Evolutionary conservation across 2,113 vertebrate genomes (phyloP).

Genomic region (Seriola quinqueradiata): DNA sequence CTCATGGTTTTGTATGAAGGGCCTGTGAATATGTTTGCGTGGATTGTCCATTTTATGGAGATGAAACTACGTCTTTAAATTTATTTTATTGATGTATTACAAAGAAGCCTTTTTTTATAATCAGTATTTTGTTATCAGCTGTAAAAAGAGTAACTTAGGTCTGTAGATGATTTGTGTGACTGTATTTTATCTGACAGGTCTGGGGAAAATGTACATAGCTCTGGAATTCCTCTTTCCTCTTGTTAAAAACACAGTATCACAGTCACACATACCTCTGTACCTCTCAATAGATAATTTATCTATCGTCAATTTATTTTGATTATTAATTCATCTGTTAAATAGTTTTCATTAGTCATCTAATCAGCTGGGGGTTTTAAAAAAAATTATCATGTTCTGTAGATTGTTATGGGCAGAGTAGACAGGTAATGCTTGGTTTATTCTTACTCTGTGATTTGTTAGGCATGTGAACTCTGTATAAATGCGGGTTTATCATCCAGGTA

Average conservation of each 20-base stretch:
- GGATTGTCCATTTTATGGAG: not conserved
- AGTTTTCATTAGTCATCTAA: not conserved
- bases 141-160: conserved; percentile 9
- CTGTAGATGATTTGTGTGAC: conserved; percentile 46
- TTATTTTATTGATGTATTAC: conserved; percentile 9
- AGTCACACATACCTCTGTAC: not conserved
- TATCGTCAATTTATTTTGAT: not conserved
- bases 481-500: not conserved
- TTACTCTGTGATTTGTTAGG: not conserved
- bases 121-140: conserved; percentile 36
- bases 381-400: not conserved
- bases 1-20: conserved; percentile 38
- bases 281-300: not conserved
- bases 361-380: not conserved
- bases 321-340: not conserved
- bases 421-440: not conserved
- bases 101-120: conserved; percentile 8
- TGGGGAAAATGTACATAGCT: not conserved
- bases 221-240: conserved; percentile 12
- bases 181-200: conserved; percentile 6
- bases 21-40: conserved; percentile 3
- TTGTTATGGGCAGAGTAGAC: not conserved
- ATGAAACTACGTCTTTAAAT: conserved; percentile 37
- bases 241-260: not conserved
- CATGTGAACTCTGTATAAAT: not conserved